phyloP scores from a whole-genome alignment of 2,888 invertebrate genomes.

The Chrysotoxum bicinctum region DNA sequence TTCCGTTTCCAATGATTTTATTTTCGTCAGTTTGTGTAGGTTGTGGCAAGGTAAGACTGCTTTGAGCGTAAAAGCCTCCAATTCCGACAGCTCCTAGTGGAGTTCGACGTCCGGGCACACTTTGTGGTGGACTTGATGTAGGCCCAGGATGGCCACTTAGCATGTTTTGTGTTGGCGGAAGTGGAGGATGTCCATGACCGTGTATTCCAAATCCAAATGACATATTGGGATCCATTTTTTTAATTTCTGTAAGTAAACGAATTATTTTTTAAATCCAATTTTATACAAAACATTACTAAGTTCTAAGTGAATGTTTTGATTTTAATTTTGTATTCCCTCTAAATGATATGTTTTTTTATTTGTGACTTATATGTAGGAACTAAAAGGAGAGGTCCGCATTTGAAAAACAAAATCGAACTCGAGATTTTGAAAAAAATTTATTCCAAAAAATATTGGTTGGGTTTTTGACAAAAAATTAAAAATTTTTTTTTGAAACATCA shows the following conservation, averaged over 20 bases:
- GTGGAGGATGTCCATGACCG: constrained; percentile 78
- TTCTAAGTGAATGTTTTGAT: too few relatives aligned
- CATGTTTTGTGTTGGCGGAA: constrained; percentile 79
- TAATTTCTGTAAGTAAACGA: not conserved
- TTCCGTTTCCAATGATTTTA: constrained; percentile 82
- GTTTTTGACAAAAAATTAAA: too few relatives aligned
- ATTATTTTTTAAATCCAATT: too few relatives aligned
- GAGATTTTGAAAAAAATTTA: too few relatives aligned
- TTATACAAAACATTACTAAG: too few relatives aligned
- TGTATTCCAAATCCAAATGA: constrained; percentile 80
- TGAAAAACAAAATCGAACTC: too few relatives aligned
- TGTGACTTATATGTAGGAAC: too few relatives aligned
- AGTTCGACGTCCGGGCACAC: constrained; percentile 87
- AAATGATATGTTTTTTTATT: too few relatives aligned
- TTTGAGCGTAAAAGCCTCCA: constrained; percentile 93
- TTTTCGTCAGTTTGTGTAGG: constrained; percentile 88
- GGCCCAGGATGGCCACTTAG: constrained; percentile 78
- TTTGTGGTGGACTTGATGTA: constrained; percentile 82
- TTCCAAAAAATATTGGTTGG: too few relatives aligned
- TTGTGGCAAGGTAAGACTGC: constrained; percentile 76
- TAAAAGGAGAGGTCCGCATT: too few relatives aligned
- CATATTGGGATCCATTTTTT: constrained; percentile 79
- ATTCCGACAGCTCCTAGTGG: constrained; percentile 92
- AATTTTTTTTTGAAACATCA: too few relatives aligned
- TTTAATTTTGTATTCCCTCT: too few relatives aligned